Evolutionary conservation across 2,888 invertebrate species (phyloP), one percentile per base, ranked within the genome.

Genomic region (Pyrrhia umbra): DNA sequence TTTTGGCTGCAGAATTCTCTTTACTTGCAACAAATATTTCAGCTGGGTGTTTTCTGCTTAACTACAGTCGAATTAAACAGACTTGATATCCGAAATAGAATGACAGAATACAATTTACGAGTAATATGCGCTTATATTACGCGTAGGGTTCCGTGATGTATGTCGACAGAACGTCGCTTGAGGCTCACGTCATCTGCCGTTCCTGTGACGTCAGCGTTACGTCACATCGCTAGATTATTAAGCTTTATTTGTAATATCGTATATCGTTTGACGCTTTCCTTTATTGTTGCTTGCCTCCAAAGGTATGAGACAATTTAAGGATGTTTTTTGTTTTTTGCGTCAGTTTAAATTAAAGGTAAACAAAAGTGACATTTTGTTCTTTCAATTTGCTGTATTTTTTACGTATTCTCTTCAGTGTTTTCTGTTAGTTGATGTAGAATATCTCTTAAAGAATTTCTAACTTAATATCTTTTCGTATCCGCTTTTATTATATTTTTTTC

Each of bases 91-190:
- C 43, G 51, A 59, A 65, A 75, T 45, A 55, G 62, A 71, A 71
- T 68, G 67, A 57, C 64, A 74, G 66, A 46, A 59, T 57, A 59
- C 70, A 67, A 56, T 60, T 18, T 51, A 49, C 47, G 49, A 59
- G 51, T 63, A 63, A 71, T 77, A 71, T 67, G 55, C 60, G 73
- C 63, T 68, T 67, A 74, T 76, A 68, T 75, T 77, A 49, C 55
- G 58, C 51, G 47, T 59, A 68, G 62, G 67, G 68, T 65, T 75
- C 57, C 54, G 57, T 64, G 65, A 73, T 74, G 73, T 71, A 57
- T 75, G 80, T 76, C 74, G 77, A 85, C 85, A 81, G 79, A 81
- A 79, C 72, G 74, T 72, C 70, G 78, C 84, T 77, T 20, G 69
- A 72, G 77, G 83, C 83, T 54, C 75, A 51, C 67, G 74, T 80